These are phyloP conservation scores for Ceratoteleas bidentatus DNA, from an alignment of 1,140 invertebrate genomes.

Conservation along the genomic window DNA sequence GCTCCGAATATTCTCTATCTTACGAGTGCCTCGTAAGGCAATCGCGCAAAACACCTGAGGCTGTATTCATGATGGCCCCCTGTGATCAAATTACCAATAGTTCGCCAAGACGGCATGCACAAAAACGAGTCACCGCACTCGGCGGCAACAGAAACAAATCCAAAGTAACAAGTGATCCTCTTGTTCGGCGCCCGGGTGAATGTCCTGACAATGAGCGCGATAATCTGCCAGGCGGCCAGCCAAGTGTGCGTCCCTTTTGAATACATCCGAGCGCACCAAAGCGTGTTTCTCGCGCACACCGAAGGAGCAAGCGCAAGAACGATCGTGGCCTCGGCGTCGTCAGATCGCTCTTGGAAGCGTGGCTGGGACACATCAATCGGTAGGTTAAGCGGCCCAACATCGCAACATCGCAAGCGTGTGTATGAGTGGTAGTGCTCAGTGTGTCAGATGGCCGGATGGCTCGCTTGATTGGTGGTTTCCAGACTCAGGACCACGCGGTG, in stretches of 20 bases:
- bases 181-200: constrained; percentile 36
- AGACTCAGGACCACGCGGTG: constrained; percentile 73
- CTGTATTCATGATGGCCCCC: no score
- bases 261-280: constrained; percentile 48
- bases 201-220: constrained; percentile 44
- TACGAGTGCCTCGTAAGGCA: no score
- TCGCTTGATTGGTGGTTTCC: constrained; percentile 69
- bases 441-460: constrained; percentile 71
- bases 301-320: constrained; percentile 53
- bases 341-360: constrained; percentile 45
- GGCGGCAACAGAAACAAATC: constrained; percentile 46
- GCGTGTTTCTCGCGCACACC: constrained; percentile 36
- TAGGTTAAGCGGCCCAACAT: constrained; percentile 75
- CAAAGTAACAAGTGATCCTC: constrained; percentile 58
- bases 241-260: constrained; percentile 51
- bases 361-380: constrained; percentile 53
- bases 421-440: constrained; percentile 75
- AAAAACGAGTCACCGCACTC: constrained; percentile 32
- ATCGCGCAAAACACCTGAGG: no score
- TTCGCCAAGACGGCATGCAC: constrained; percentile 51
- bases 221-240: constrained; percentile 39
- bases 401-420: constrained; percentile 78
- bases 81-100: constrained; percentile 56
- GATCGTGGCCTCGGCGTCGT: constrained; percentile 21
- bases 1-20: no score